Evolutionary conservation across 1,140 invertebrate genomes (phyloP).

Genomic region (Solenopsis invicta): DNA sequence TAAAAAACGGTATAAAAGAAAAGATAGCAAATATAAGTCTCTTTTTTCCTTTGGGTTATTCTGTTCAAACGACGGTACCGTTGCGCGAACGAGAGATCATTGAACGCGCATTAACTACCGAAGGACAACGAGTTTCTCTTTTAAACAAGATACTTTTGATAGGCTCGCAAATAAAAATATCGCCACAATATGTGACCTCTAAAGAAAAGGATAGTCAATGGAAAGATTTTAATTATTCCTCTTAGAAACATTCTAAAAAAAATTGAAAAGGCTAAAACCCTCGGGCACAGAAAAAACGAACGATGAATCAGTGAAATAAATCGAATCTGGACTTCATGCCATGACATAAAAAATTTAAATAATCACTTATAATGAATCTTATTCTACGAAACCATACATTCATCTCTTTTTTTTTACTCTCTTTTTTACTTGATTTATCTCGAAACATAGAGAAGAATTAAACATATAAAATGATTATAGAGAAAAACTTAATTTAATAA

Average conservation of each 20-base stretch:
- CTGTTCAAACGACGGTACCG: background rate
- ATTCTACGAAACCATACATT: background rate
- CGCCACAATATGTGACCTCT: background rate
- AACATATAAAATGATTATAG: background rate
- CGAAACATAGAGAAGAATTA: too few species aligned
- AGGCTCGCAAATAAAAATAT: background rate
- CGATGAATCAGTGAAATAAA: background rate
- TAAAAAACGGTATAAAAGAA: background rate
- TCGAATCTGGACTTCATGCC: background rate
- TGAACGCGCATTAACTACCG: slow-evolving; percentile 17
- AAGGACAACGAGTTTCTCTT: slow-evolving; percentile 29
- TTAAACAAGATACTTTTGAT: background rate
- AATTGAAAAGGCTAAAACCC: background rate
- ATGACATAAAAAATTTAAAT: background rate
- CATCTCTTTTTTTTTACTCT: background rate
- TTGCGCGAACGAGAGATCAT: slow-evolving; percentile 19
- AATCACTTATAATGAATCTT: background rate
- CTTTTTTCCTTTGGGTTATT: background rate
- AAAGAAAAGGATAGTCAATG: background rate
- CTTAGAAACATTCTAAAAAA: background rate
- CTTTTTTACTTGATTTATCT: too few species aligned
- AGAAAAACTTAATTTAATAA: too few species aligned
- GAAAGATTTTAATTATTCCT: background rate
- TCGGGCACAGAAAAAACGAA: background rate
- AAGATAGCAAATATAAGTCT: background rate